These are phyloP conservation scores for Picus viridis DNA, from an alignment of 2,797 vertebrate genomes.

Conservation along the genomic window DNA sequence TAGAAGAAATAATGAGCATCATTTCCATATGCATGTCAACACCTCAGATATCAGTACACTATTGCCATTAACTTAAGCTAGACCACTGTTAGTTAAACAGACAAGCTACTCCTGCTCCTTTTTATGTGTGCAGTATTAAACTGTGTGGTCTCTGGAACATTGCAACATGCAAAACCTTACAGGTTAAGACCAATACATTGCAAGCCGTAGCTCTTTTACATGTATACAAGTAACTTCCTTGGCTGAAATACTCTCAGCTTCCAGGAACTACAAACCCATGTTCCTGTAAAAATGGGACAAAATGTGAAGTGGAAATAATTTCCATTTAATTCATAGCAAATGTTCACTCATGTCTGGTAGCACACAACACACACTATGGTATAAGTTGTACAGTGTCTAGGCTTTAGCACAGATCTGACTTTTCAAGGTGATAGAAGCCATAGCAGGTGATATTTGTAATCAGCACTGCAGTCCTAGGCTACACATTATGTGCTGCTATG, in stretches of 20 bases:
- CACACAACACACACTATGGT: neutral
- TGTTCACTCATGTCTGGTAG: neutral
- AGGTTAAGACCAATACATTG: neutral
- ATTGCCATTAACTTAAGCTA: neutral
- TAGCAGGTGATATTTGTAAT: neutral
- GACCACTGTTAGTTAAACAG: neutral
- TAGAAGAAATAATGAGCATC: conserved; percentile 19
- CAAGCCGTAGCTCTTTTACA: neutral
- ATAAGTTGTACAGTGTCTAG: neutral
- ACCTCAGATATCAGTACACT: neutral
- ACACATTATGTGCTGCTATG: neutral
- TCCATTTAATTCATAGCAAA: neutral
- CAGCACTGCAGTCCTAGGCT: neutral
- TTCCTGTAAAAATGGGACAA: neutral
- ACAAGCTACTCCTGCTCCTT: neutral
- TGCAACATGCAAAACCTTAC: neutral
- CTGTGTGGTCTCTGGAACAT: neutral
- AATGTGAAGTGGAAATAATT: neutral
- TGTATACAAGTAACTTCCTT: neutral
- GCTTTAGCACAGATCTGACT: neutral
- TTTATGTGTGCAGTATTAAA: neutral
- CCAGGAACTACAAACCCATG: neutral
- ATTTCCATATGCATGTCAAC: neutral
- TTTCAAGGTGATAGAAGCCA: neutral
- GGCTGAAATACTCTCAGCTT: neutral